A percentile compares a stretch with the other conserved stretches of the same genome.
Conservation (phyloP, 2,113 vertebrate species). For the Bufo bufo region DNA sequence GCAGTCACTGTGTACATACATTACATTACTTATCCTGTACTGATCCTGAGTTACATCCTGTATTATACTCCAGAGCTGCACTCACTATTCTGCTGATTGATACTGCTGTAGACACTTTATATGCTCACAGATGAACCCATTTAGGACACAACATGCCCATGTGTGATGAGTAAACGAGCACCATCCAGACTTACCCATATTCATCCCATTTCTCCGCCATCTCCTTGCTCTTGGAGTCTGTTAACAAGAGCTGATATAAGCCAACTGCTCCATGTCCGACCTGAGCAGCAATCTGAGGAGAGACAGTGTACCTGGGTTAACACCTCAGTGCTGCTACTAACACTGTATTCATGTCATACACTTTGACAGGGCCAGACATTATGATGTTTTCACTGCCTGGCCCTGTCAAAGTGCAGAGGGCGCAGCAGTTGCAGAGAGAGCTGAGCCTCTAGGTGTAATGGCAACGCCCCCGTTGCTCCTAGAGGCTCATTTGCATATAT, state of each 20-base stretch:
- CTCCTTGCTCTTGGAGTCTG: slow-evolving; percentile 77
- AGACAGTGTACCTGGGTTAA: background rate
- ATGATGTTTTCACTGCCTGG: too few relatives aligned
- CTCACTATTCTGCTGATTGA: background rate
- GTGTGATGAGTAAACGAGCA: background rate
- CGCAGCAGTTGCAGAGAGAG: too few relatives aligned
- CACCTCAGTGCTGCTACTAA: background rate
- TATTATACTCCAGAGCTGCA: background rate
- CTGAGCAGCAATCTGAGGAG: slow-evolving; percentile 76
- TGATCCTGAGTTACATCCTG: too few relatives aligned
- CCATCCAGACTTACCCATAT: slow-evolving; percentile 72
- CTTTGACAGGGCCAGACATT: background rate
- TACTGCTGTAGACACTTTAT: background rate
- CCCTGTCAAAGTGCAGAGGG: too few relatives aligned
- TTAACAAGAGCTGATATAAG: slow-evolving; percentile 78
- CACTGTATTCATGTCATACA: background rate
- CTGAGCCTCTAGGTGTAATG: too few relatives aligned
- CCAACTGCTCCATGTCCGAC: slow-evolving; percentile 81
- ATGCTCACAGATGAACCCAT: background rate
- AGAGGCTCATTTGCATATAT: too few relatives aligned
- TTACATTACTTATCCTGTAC: too few relatives aligned
- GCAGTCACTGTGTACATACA: too few relatives aligned
- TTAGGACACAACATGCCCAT: background rate
- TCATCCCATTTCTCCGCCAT: slow-evolving; percentile 81
- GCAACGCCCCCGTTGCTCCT: too few relatives aligned